Percentiles rank a stretch among this genome's conserved stretches.
These are phyloP conservation scores for Carcina quercana DNA, from an alignment of 2,888 invertebrate species.

Conservation along the genomic window DNA sequence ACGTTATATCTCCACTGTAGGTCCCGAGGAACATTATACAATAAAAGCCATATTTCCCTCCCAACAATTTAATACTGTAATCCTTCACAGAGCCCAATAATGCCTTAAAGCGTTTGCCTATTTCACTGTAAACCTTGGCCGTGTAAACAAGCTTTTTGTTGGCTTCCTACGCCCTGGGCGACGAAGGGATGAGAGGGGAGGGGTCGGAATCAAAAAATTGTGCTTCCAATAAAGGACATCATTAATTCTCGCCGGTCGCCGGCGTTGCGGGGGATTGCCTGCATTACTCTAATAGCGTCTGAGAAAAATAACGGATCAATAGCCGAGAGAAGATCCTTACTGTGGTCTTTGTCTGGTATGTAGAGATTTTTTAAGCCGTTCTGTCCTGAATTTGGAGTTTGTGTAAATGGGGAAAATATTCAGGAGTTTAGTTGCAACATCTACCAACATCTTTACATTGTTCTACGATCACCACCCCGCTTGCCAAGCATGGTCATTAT, in stretches of 20 bases:
- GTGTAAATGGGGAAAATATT: background rate
- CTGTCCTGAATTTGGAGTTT: too few relatives aligned
- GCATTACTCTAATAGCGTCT: constrained; percentile 52
- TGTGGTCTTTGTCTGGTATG: constrained; percentile 4
- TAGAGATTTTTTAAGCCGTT: too few relatives aligned
- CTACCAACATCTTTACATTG: too few relatives aligned
- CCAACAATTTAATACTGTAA: constrained; percentile 23
- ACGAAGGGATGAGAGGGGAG: constrained; percentile 17
- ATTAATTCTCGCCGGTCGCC: constrained; percentile 75
- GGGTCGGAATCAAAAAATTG: constrained; percentile 77
- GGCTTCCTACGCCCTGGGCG: constrained; percentile 44
- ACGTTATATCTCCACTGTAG: too few relatives aligned
- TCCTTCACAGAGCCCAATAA: constrained; percentile 42
- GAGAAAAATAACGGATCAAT: constrained; percentile 59
- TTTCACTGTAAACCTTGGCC: constrained; percentile 47
- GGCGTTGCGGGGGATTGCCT: constrained; percentile 47
- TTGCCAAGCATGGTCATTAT: too few relatives aligned
- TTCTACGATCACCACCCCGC: too few relatives aligned
- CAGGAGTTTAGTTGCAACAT: background rate
- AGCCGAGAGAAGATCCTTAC: constrained; percentile 29
- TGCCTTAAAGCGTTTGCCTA: constrained; percentile 50
- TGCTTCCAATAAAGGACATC: constrained; percentile 81
- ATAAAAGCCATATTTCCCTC: background rate
- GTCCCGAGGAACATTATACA: too few relatives aligned
- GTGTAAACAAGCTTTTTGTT: constrained; percentile 63